Percentiles rank a stretch among this genome's conserved stretches.
These are phyloP conservation scores for Trematomus loennbergii DNA, from an alignment of 2,113 vertebrate species.

Conservation along the genomic window DNA sequence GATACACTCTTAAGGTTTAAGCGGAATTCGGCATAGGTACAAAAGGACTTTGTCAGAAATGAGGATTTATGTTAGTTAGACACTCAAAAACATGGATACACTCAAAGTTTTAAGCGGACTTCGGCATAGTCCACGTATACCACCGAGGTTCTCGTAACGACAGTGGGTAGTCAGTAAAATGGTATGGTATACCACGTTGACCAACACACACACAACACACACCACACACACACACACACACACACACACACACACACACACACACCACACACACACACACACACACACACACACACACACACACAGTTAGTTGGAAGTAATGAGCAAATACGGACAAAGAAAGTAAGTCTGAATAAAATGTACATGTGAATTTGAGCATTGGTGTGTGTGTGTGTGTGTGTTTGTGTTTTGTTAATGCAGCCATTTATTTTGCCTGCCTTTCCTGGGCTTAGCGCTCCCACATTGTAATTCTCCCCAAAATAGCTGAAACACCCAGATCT, in stretches of 20 bases:
- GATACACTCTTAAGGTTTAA: no score
- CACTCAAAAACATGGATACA: no score
- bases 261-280: constrained; percentile 20
- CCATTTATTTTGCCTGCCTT: background rate
- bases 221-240: constrained; percentile 4
- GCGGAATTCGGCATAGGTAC: no score
- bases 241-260: constrained; percentile 17
- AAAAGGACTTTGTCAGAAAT: no score
- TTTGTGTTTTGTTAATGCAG: background rate
- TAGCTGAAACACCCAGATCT: constrained; percentile 20
- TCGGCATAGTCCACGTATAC: no score
- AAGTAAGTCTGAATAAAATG: constrained; percentile 26
- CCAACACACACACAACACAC: no score
- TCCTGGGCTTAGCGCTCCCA: constrained; percentile 24
- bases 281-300: constrained; percentile 19
- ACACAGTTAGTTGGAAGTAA: constrained; percentile 31
- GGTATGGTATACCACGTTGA: no score
- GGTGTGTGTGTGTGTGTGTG: background rate
- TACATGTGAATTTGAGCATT: background rate
- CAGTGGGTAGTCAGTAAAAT: no score
- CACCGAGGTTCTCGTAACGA: no score
- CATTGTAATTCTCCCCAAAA: constrained; percentile 37
- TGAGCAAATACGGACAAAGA: constrained; percentile 64
- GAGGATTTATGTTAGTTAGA: no score
- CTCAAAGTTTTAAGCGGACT: no score